These are phyloP conservation scores for Ailuropoda melanoleuca DNA, from an alignment of 2,113 vertebrate species.

Conservation along the genomic window DNA sequence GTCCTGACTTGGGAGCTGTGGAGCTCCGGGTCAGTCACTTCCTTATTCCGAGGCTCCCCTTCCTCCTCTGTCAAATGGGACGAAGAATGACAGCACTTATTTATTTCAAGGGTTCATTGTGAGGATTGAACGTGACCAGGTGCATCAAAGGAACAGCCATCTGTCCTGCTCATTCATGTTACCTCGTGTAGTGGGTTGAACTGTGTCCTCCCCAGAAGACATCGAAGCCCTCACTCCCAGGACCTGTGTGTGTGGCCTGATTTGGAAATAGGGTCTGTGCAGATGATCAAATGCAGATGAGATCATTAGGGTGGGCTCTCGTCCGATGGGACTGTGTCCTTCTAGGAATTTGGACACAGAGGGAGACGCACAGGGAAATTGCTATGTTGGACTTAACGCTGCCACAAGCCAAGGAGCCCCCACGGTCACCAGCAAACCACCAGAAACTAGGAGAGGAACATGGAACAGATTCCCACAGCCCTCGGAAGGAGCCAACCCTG, in stretches of 20 bases:
- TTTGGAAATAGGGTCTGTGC: neutral
- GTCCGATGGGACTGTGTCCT: neutral
- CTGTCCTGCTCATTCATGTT: neutral
- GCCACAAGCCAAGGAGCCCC: neutral
- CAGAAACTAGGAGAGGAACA: neutral
- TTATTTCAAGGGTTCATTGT: neutral
- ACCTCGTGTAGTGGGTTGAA: neutral
- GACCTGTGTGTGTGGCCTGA: neutral
- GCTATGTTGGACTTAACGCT: too few relatives aligned
- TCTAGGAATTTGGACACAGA: neutral
- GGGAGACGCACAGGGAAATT: neutral
- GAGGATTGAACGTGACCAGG: neutral
- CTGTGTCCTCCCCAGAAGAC: neutral
- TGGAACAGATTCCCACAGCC: neutral
- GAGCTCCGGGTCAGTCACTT: neutral
- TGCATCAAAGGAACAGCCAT: neutral
- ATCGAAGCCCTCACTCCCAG: neutral
- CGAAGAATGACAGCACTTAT: neutral
- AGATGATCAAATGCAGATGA: neutral
- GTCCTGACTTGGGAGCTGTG: neutral
- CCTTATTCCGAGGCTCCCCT: neutral
- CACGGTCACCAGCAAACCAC: neutral
- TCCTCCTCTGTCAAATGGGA: neutral
- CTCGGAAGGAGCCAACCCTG: neutral
- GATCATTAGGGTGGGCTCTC: neutral